These are phyloP conservation scores for Helicolenus hilgendorfi DNA, from an alignment of 2,797 vertebrate genomes.

Conservation along the genomic window DNA sequence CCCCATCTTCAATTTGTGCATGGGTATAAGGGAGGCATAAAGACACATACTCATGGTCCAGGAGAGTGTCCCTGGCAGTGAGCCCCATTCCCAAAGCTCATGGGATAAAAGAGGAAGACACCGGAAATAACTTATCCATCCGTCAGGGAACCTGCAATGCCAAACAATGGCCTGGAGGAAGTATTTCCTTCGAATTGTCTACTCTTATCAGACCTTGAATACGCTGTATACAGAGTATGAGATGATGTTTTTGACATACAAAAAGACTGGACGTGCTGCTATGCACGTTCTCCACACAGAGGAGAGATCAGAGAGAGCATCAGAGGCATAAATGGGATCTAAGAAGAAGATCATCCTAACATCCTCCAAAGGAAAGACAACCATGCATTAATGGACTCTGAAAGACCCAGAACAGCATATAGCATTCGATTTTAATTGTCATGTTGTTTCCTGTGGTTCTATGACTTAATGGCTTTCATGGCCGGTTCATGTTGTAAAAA, in stretches of 20 bases:
- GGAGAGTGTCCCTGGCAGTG: not conserved
- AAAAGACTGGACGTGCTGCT: slow-evolving; percentile 64
- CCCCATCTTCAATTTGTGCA: not conserved
- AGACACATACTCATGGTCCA: not conserved
- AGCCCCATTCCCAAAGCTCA: slow-evolving; percentile 36
- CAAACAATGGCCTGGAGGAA: slow-evolving; percentile 77
- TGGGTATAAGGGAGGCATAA: not conserved
- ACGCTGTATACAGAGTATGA: slow-evolving; percentile 1
- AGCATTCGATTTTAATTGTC: slow-evolving; percentile 19
- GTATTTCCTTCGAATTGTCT: slow-evolving; percentile 58
- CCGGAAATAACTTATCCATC: slow-evolving; percentile 70
- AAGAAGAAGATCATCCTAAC: slow-evolving; percentile 21
- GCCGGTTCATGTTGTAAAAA: slow-evolving; percentile 14
- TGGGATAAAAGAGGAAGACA: slow-evolving; percentile 58
- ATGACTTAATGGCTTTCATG: slow-evolving; percentile 38
- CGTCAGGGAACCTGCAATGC: slow-evolving; percentile 24
- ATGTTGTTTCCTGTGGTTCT: slow-evolving; percentile 52
- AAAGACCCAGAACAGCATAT: not conserved
- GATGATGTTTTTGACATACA: slow-evolving; percentile 35
- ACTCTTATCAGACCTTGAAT: slow-evolving; percentile 52
- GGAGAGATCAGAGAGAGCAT: slow-evolving; percentile 40
- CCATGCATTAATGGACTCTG: slow-evolving; percentile 32
- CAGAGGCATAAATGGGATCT: slow-evolving; percentile 12
- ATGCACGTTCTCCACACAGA: slow-evolving; percentile 58
- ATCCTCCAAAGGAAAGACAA: slow-evolving; percentile 23